Percentiles rank a stretch among this genome's conserved stretches.
phyloP scores from a whole-genome alignment of 2,797 vertebrate genomes.

The Steatocranus sp. region DNA sequence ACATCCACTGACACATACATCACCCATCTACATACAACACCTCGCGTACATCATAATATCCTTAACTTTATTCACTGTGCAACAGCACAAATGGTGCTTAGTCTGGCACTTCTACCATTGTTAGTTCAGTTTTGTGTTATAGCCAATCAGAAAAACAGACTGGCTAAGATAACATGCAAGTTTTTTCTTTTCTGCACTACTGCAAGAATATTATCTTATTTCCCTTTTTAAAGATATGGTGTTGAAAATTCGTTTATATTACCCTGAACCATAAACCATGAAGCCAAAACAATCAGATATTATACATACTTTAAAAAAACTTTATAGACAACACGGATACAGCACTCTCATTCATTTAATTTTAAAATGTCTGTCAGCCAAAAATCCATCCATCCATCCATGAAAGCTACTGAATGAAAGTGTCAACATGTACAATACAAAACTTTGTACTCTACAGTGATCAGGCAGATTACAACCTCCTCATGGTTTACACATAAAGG shows the following conservation, averaged over 20 bases:
- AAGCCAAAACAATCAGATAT: not conserved
- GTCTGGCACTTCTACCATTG: not conserved
- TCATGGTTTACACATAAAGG: not conserved
- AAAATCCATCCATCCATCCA: not conserved
- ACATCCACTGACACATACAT: not conserved
- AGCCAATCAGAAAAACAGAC: not conserved
- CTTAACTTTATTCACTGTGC: not conserved
- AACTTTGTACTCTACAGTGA: not conserved
- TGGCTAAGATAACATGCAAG: not conserved
- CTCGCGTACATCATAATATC: not conserved
- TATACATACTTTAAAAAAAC: not conserved
- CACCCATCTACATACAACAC: not conserved
- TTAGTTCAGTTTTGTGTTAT: not conserved
- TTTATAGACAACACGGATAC: not conserved
- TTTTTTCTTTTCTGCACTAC: not conserved
- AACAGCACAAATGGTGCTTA: not conserved
- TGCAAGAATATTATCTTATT: not conserved
- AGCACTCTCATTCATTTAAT: not conserved
- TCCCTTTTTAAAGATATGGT: not conserved
- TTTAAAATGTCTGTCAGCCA: not conserved
- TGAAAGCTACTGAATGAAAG: not conserved
- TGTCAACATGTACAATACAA: not conserved
- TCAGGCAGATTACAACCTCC: not conserved
- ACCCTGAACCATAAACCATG: not conserved
- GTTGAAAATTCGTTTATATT: not conserved